These are phyloP conservation scores for Pagrus major DNA, from an alignment of 2,113 vertebrate species.

Conservation along the genomic window DNA sequence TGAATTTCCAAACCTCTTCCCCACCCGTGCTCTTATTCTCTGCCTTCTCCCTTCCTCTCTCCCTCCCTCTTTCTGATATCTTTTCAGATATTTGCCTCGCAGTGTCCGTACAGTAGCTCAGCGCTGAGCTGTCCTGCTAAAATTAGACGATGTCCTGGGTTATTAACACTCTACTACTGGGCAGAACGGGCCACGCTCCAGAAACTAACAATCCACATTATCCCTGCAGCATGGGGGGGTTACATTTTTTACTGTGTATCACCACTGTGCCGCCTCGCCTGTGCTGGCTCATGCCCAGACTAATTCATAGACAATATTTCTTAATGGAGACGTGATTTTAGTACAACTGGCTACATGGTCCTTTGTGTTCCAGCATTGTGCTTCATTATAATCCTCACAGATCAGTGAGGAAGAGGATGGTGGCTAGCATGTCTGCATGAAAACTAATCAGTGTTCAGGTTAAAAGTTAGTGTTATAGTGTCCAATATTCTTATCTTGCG, in stretches of 20 bases:
- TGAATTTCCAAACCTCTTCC: conserved; percentile 47
- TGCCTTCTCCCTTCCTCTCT: not conserved
- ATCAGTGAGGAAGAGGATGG: conserved; percentile 13
- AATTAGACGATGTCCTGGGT: conserved; percentile 59
- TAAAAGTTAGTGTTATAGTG: not conserved
- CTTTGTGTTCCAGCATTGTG: conserved; percentile 31
- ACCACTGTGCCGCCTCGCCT: conserved; percentile 17
- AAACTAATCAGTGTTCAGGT: not conserved
- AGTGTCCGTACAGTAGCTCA: conserved; percentile 31
- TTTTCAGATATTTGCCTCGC: conserved; percentile 50
- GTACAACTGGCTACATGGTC: conserved; percentile 17
- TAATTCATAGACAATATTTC: conserved; percentile 50
- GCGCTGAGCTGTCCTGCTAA: conserved; percentile 58
- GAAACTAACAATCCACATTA: conserved; percentile 57
- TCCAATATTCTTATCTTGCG: not conserved
- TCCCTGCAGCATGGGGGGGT: conserved; percentile 28
- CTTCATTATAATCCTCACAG: conserved; percentile 17
- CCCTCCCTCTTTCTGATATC: conserved; percentile 17
- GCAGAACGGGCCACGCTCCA: conserved; percentile 64
- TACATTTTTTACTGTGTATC: conserved; percentile 35
- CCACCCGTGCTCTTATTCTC: conserved; percentile 31
- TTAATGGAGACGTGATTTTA: conserved; percentile 37
- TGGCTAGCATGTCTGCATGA: not conserved
- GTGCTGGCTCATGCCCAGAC: conserved; percentile 40
- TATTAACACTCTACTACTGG: conserved; percentile 65